These are phyloP conservation scores for Nineta flava DNA, from an alignment of 2,888 invertebrate genomes.

Conservation along the genomic window DNA sequence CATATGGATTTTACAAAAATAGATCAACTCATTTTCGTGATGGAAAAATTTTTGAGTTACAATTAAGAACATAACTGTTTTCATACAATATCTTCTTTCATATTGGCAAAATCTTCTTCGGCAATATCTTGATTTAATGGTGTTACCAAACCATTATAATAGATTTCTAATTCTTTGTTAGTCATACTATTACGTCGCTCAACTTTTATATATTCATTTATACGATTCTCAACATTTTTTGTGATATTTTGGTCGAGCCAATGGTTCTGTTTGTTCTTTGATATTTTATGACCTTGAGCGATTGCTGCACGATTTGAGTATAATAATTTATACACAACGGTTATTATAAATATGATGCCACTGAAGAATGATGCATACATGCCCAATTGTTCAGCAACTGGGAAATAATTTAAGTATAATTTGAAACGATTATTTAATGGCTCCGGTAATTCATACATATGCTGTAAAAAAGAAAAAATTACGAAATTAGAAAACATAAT, in stretches of 20 bases:
- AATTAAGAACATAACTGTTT: neutral
- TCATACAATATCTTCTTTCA: constrained; percentile 6
- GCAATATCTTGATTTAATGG: constrained; percentile 15
- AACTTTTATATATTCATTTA: constrained; percentile 4
- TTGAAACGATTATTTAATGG: constrained; percentile 45
- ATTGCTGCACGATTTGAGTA: constrained; percentile 2
- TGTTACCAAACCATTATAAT: constrained; percentile 16
- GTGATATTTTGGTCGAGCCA: neutral
- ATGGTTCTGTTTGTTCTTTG: neutral
- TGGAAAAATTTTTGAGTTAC: no score
- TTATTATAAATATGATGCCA: constrained; percentile 33
- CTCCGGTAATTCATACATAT: constrained; percentile 50
- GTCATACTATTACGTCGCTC: constrained; percentile 15
- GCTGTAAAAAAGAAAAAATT: constrained; percentile 32
- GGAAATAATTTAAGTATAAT: constrained; percentile 56
- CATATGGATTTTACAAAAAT: no score
- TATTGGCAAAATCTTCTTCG: neutral
- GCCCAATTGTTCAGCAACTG: constrained; percentile 37
- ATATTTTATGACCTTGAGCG: neutral
- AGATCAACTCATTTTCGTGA: no score
- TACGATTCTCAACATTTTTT: neutral
- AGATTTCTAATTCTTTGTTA: constrained; percentile 24
- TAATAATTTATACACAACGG: constrained; percentile 27
- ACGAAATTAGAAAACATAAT: neutral
- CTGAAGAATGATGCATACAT: constrained; percentile 37